These are phyloP conservation scores for Heliconius congener DNA, from an alignment of 1,140 invertebrate genomes.

Conservation along the genomic window DNA sequence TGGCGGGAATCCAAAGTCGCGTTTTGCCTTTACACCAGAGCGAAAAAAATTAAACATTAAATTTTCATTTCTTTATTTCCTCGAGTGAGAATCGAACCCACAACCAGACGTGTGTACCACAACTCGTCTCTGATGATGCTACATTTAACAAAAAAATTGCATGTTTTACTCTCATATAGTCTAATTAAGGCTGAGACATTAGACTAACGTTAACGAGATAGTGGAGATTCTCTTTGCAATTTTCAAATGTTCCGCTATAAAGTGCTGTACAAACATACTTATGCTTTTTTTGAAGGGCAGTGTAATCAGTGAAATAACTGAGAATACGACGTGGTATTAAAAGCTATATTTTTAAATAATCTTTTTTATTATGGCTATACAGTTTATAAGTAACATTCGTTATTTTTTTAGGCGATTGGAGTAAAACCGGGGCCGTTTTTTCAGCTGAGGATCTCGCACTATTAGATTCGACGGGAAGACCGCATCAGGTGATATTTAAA, in stretches of 20 bases:
- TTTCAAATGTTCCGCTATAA: neutral
- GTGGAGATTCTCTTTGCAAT: neutral
- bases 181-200: slow-evolving; percentile 11
- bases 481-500: slow-evolving; percentile 55
- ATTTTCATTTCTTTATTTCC: no score
- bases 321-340: no score
- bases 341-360: no score
- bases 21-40: no score
- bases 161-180: neutral
- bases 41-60: no score
- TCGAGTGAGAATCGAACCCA: no score
- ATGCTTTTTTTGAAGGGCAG: neutral
- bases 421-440: slow-evolving; percentile 66
- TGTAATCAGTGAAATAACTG: neutral
- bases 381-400: neutral
- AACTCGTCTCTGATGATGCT: neutral
- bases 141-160: neutral
- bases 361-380: neutral
- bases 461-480: slow-evolving; percentile 62
- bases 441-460: slow-evolving; percentile 72
- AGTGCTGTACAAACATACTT: neutral
- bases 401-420: slow-evolving; percentile 62
- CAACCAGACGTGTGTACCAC: no score
- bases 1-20: no score
- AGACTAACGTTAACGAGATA: neutral